Evolutionary conservation across 2,888 invertebrate genomes (phyloP).

Genomic region (Heliconius ethilla): DNA sequence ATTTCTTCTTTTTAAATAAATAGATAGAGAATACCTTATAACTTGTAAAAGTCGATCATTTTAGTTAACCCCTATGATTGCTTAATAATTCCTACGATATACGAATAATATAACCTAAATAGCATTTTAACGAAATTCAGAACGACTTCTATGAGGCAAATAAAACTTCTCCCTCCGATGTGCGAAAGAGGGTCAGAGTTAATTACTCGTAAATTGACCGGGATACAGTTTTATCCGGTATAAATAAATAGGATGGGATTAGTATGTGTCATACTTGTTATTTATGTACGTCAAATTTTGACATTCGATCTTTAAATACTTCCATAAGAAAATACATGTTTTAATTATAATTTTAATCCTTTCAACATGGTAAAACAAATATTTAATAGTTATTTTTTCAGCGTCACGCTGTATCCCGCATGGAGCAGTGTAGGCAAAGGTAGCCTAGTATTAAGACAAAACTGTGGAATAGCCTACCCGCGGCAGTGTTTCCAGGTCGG

Average conservation of each 20-base stretch:
- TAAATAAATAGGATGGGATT: slow-evolving; percentile 67
- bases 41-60: not conserved
- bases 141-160: slow-evolving; percentile 69
- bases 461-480: too few species aligned
- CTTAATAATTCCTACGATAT: slow-evolving; percentile 60
- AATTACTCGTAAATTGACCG: slow-evolving; percentile 82
- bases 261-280: slow-evolving; percentile 64
- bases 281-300: slow-evolving; percentile 47
- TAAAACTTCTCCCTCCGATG: slow-evolving; percentile 74
- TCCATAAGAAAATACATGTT: not conserved
- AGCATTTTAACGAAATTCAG: slow-evolving; percentile 67
- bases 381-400: too few species aligned
- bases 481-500: too few species aligned
- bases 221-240: slow-evolving; percentile 72
- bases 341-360: not conserved
- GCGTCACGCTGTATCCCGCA: too few species aligned
- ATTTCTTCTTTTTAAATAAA: not conserved
- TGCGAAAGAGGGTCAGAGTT: slow-evolving; percentile 79
- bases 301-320: slow-evolving; percentile 23
- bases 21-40: too few species aligned
- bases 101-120: slow-evolving; percentile 61
- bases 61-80: not conserved
- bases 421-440: too few species aligned
- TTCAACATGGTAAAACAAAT: too few species aligned
- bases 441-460: too few species aligned